These are phyloP conservation scores for Kryphioiulus occultus DNA, from an alignment of 2,888 invertebrate genomes.

Conservation along the genomic window DNA sequence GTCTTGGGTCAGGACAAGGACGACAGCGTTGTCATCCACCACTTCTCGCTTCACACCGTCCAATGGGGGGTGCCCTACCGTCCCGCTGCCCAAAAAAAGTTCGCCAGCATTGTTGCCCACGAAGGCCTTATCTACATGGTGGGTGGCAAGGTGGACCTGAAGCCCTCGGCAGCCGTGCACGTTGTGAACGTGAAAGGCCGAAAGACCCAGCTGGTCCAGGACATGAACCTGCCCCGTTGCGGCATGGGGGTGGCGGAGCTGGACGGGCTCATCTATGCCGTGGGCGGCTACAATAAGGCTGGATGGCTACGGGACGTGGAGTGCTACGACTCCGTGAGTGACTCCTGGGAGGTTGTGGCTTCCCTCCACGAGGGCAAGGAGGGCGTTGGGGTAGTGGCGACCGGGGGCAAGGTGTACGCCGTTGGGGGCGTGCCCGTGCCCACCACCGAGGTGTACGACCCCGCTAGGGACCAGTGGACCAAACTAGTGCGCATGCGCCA, in stretches of 20 bases:
- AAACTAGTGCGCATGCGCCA: slow-evolving; percentile 48
- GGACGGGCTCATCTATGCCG: slow-evolving; percentile 52
- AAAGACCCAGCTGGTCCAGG: neutral
- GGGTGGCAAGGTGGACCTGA: slow-evolving; percentile 47
- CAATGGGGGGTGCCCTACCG: slow-evolving; percentile 48
- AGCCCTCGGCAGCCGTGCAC: slow-evolving; percentile 45
- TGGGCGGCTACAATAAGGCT: slow-evolving; percentile 52
- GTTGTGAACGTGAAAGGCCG: neutral
- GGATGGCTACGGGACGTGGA: slow-evolving; percentile 53
- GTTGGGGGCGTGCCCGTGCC: slow-evolving; percentile 53
- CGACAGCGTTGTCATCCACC: slow-evolving; percentile 45
- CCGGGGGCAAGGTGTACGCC: slow-evolving; percentile 47
- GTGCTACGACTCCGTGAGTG: slow-evolving; percentile 50
- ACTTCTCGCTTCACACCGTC: slow-evolving; percentile 4
- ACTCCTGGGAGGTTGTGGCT: slow-evolving; percentile 51
- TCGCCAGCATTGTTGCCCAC: slow-evolving; percentile 46
- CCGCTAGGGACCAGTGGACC: slow-evolving; percentile 52
- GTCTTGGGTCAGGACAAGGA: slow-evolving; percentile 50
- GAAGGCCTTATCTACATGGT: slow-evolving; percentile 43
- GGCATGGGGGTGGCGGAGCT: slow-evolving; percentile 52
- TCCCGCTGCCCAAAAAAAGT: slow-evolving; percentile 47
- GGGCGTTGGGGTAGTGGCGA: slow-evolving; percentile 51
- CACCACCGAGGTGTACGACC: slow-evolving; percentile 53
- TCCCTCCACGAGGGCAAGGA: slow-evolving; percentile 53
- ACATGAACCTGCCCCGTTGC: slow-evolving; percentile 52